Conservation (phyloP, 2,113 vertebrate species). For the Corydoras sp. region DNA sequence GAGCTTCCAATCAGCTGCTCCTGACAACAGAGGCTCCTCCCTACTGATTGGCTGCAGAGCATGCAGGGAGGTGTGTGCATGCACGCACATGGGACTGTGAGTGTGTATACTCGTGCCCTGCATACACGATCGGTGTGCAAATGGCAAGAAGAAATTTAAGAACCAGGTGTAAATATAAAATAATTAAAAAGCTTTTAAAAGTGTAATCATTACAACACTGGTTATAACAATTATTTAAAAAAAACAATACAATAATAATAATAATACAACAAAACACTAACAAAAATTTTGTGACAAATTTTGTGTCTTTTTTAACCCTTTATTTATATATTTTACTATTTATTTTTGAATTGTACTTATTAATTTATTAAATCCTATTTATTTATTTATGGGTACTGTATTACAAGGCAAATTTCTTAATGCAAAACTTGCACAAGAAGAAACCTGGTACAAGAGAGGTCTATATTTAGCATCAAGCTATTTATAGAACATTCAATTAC, state of each 20-base stretch:
- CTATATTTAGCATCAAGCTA: constrained; percentile 28
- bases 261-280: too few species aligned
- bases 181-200: not conserved
- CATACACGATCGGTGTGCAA: not conserved
- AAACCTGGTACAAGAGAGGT: not conserved
- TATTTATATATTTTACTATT: too few species aligned
- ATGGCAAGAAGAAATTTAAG: not conserved
- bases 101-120: constrained; percentile 20
- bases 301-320: too few species aligned
- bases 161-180: not conserved
- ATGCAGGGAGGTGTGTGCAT: constrained; percentile 14
- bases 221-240: too few species aligned
- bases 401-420: too few species aligned
- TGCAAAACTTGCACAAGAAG: too few species aligned
- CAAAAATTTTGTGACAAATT: too few species aligned
- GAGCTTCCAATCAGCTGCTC: constrained; percentile 50
- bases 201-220: not conserved
- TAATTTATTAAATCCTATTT: too few species aligned
- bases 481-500: constrained; percentile 12
- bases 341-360: too few species aligned
- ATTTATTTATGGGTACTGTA: too few species aligned
- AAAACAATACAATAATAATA: too few species aligned
- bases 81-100: constrained; percentile 12
- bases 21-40: constrained; percentile 46
- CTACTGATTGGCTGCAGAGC: constrained; percentile 49